Base-by-base conservation (phyloP, 2,888 invertebrate species). In the Esperia sulphurella region DNA sequence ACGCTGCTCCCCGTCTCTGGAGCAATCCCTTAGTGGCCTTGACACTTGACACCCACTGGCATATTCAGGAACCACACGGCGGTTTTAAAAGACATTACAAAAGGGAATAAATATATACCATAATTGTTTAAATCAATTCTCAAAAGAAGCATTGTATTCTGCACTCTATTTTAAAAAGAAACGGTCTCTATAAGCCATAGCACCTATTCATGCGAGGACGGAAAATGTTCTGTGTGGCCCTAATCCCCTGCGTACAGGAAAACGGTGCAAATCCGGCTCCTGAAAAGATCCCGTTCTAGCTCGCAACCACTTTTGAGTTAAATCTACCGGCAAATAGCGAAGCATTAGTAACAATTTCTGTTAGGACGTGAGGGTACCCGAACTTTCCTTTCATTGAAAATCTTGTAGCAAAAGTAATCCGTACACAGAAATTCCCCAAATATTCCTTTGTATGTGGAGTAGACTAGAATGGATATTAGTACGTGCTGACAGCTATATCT, bases 251-350 rank as follows among this genome's bases (percentile, higher is more conserved):
- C 14, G 39, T 39, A 8, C 39, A 14, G 14, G 14, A 14, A 37
- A 39, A 39, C 39, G 39, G 39, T 4, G 39, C 8, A 39, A 39
- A 39, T 39, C 39, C 39, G 39, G 39, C 31, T 12, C 13, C 38
- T 38, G 14, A 14, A 41, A 8, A 21, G 37, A 46, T 21, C 10
- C 31, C 31, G 31, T 31, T 3, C 7, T 39, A 39, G 14, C 39
- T 41, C 28, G 38, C 12, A 12, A 40, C 41, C 46, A 46, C 46
- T 46, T 46, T 46, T 46, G 41, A 46, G 46, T 46, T 46, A 41
- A 46, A 46, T 46, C 41, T 41, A 46, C 28, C 46, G 46, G 41
- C 41, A 41, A 46, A 46, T 46, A 41, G 41, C 41, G 7, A 40
- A 12, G 40, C 46, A 14, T 39, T 31, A 38, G 40, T 29, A 39